These are phyloP conservation scores for Macrotus californicus DNA, from an alignment of 2,113 vertebrate species.

Conservation along the genomic window DNA sequence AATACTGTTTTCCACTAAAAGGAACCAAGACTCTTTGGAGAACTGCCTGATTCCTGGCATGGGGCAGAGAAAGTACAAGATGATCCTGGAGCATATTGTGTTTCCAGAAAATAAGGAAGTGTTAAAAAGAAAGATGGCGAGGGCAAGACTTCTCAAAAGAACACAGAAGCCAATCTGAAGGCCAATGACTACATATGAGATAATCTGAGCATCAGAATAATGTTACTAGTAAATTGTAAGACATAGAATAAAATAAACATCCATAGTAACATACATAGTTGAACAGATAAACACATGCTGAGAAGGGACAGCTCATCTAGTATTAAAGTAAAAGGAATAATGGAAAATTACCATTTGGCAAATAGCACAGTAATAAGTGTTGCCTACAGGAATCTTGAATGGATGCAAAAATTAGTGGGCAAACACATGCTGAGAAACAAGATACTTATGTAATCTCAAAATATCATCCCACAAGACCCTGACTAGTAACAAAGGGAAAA, in stretches of 20 bases:
- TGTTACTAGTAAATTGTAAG: background rate
- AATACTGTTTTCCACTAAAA: background rate
- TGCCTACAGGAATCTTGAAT: background rate
- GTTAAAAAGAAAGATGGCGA: background rate
- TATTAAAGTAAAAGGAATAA: background rate
- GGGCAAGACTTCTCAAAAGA: background rate
- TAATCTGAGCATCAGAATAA: background rate
- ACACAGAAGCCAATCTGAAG: background rate
- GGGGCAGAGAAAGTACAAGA: background rate
- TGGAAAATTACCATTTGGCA: conserved; percentile 42
- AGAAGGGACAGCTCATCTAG: background rate
- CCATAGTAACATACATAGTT: background rate
- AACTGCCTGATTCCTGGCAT: background rate
- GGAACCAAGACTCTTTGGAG: background rate
- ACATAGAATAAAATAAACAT: background rate
- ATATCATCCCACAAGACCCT: background rate
- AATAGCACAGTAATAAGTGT: background rate
- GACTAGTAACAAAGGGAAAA: background rate
- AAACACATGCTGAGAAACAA: background rate
- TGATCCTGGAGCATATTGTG: background rate
- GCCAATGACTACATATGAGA: background rate
- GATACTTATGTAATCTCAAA: background rate
- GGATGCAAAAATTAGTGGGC: background rate
- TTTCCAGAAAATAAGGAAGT: background rate
- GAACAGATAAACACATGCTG: background rate